Evolutionary conservation across 2,797 vertebrate species (phyloP), one percentile per base, ranked within the genome.

Genomic region (Taenioides sp.): DNA sequence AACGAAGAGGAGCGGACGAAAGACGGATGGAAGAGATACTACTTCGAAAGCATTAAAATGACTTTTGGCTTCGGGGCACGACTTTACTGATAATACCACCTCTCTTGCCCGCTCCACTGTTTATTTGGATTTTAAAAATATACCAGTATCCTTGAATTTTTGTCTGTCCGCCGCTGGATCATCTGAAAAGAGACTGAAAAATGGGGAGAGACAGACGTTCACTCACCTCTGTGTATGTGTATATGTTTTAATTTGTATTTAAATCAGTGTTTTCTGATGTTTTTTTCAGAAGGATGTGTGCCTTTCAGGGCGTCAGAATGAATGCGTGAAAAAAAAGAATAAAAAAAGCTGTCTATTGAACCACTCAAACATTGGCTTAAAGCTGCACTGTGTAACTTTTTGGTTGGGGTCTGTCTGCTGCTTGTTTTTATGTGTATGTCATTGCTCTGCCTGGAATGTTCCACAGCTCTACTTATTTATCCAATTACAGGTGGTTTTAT

Each of bases 21-120:
- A 88, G 95, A 96, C 74, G 97, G 98, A 79, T 99, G 98, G 98
- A 95, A 95, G 91, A 94, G 95, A 90, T 98, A 98, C 87, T 99
- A 98, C 91, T 98, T 98, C 0, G 95, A 97, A 67, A 94, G 96
- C 85, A 98, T 99, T 76, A 98, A 97, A 96, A 96, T 98, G 95
- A 99, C 98, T 70, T 99, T 99, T 90, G 97, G 98, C 81, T 98
- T 91, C 0, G 97, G 97, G 0, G 95, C 96, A 14, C 94, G 95
- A 79, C 95, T 99, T 78, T 96, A 95, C 92, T 98, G 96, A 96
- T 74, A 12, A 0, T 17, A 25, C n/a, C 59, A 0, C 65, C 59
- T 67, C 64, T 65, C 2, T 57, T 9, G 23, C 60, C 70, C 34
- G 34, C 34, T 67, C 47, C 57, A 5, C 69, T 9, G 16, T 37